A percentile compares a stretch with the other conserved stretches of the same genome.
These are phyloP conservation scores for Ctena decussata DNA, from an alignment of 2,888 invertebrate species.

Conservation along the genomic window DNA sequence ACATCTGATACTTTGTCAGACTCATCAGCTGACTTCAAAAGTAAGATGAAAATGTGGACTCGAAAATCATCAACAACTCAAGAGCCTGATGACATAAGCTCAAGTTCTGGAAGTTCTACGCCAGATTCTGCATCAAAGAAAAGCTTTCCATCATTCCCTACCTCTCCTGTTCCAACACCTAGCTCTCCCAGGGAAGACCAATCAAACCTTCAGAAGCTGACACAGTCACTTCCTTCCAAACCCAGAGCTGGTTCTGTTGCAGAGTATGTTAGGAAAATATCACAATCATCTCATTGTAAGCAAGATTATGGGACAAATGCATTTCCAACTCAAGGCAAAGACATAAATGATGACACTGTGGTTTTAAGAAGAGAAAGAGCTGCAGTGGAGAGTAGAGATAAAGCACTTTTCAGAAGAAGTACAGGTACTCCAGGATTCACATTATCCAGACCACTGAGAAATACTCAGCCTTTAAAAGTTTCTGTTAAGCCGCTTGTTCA, in stretches of 20 bases:
- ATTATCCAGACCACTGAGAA: background rate
- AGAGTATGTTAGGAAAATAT: slow-evolving; percentile 55
- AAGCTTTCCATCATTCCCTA: background rate
- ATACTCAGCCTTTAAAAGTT: background rate
- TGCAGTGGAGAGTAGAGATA: background rate
- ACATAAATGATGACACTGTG: background rate
- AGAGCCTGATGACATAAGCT: slow-evolving; percentile 15
- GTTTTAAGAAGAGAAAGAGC: background rate
- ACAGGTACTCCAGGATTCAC: background rate
- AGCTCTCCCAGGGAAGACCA: slow-evolving; percentile 34
- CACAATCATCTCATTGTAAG: slow-evolving; percentile 1
- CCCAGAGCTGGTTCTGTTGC: slow-evolving; percentile 63
- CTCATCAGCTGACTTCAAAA: slow-evolving; percentile 29
- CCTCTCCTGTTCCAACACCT: slow-evolving; percentile 48
- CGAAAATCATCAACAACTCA: slow-evolving; percentile 45
- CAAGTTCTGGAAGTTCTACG: background rate
- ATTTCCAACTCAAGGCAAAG: background rate
- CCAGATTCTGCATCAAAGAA: slow-evolving; percentile 3
- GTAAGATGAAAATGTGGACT: slow-evolving; percentile 57
- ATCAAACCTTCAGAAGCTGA: slow-evolving; percentile 49
- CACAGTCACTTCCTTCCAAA: slow-evolving; percentile 40
- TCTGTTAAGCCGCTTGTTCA: background rate
- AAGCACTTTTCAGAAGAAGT: background rate
- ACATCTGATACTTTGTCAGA: slow-evolving; percentile 7
- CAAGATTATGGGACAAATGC: background rate